Evolutionary conservation across 1,140 invertebrate genomes (phyloP), one percentile per base, ranked within the genome.

Genomic region (Eupeodes corollae): DNA sequence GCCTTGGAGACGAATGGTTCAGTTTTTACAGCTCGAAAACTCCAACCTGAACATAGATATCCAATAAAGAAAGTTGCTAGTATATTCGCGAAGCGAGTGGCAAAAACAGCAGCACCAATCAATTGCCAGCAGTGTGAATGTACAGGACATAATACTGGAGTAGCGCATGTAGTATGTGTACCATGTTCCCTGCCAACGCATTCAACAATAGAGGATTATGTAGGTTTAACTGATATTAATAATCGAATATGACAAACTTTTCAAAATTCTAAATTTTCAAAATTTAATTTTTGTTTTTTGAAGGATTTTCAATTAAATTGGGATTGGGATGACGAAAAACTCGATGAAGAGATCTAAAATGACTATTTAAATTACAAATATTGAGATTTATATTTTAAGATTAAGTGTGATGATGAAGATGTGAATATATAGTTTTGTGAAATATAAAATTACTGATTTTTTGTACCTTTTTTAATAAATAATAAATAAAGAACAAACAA

Each of bases 1-100:
- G 83, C 89, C 1, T 56, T 91, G 45, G 83, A 89, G 57, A 87
- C 85, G 1, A 88, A 91, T 56, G 91, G 91, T 31, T 78, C 79
- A 0, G 67, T 85, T 52, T 84, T 84, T 51, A 76, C 76, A 43
- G 73, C 73, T 0, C 74, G 74, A 32, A 80, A 82, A 58, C 54
- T 84, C 38, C 71, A 74, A 35, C 69, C 70, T 30, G 70, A 75
- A 13, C 75, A 78, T 32, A 57, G 67, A 11, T 69, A 75, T 37
- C 66, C 73, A n/a, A 74, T 80, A 13, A 82, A 83, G 55, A 79
- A 79, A 38, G 79, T 88, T 48, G 69, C 77, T 1, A 77, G 70
- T 19, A 82, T 86, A 0, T 85, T 89, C 48, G 74, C 79, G 1
- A 79, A 81, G 46, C 71, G 82, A 32, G 67, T 88, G 0, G 82